Evolutionary conservation across 2,113 vertebrate genomes (phyloP), one percentile per base, ranked within the genome.

Genomic region (Carassius auratus): DNA sequence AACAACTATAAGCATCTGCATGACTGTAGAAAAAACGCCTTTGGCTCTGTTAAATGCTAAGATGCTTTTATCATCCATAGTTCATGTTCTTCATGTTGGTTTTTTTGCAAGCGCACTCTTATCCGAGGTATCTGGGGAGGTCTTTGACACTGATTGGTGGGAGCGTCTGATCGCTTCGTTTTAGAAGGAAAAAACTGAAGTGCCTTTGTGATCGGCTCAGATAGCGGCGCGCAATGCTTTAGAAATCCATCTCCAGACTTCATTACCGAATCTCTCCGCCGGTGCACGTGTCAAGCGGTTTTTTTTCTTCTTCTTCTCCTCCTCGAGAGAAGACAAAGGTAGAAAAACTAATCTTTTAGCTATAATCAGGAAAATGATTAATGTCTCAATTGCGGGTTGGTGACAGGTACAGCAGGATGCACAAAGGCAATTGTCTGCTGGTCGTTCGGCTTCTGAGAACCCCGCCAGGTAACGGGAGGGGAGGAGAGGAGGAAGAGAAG

Each of bases 331-430:
- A 73, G 64, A 83, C 79, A 77, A 84, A 76, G 50, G 76, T 30
- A 82, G 66, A 78, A 83, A 86, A 76, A 62, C 6, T 8, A 36
- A 48, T 86, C 88, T 81, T 86, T 92, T 69, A 81, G 59, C 88
- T 89, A 88, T 92, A 92, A 94, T 92, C 89, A 90, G 91, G 92
- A 90, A 90, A 87, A 86, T 90, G 91, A 93, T 92, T 93, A 94
- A 94, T 89, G 92, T 91, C 92, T 92, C 91, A 89, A 88, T 86
- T 86, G 89, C 89, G 87, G 89, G 87, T 84, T 61, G 78, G 81
- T 92, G 93, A 94, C 94, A 95, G 93, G 92, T 91, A 92, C 86
- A 87, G 92, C 90, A 78, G 86, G 85, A 90, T 90, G 94, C 90
- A 91, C 92, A 95, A 93, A 94, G 93, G 92, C 91, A 94, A 94